phyloP scores from a whole-genome alignment of 2,888 invertebrate species.

The Drosophila meridionalis region DNA sequence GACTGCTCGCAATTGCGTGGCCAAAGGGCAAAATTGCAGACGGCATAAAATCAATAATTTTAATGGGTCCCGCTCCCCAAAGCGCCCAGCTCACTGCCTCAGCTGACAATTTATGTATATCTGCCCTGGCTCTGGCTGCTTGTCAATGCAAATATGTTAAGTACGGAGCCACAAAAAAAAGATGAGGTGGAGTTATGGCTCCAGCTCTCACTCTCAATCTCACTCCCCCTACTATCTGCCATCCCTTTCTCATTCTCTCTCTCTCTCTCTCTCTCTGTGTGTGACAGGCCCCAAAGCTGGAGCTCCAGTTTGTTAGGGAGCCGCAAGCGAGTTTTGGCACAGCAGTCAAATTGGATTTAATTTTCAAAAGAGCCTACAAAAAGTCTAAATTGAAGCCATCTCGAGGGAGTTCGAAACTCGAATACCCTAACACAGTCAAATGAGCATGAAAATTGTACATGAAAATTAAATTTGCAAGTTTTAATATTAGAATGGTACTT shows the following conservation, averaged over 20 bases:
- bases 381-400: conserved; percentile 33
- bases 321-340: conserved; percentile 52
- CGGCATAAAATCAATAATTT: conserved; percentile 79
- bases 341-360: conserved; percentile 69
- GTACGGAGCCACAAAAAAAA: conserved; percentile 43
- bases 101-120: conserved; percentile 48
- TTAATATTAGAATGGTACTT: neutral
- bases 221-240: neutral
- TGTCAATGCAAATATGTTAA: conserved; percentile 76
- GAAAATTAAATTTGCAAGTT: conserved; percentile 26
- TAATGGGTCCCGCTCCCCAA: conserved; percentile 57
- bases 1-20: conserved; percentile 55
- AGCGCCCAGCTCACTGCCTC: conserved; percentile 13
- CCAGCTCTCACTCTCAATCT: conserved; percentile 4
- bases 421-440: conserved; percentile 40
- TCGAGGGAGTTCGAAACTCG: conserved; percentile 11
- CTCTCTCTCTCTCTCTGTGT: conserved; percentile 13
- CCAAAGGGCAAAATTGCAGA: conserved; percentile 79
- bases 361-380: conserved; percentile 50
- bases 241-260: neutral
- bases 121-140: conserved; percentile 36
- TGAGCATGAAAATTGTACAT: conserved; percentile 4
- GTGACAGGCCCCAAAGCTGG: conserved; percentile 44
- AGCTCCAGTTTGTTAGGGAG: conserved; percentile 29
- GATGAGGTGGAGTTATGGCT: conserved; percentile 1